Evolutionary conservation across 2,888 invertebrate genomes (phyloP).

Genomic region (Athalia rosae): DNA sequence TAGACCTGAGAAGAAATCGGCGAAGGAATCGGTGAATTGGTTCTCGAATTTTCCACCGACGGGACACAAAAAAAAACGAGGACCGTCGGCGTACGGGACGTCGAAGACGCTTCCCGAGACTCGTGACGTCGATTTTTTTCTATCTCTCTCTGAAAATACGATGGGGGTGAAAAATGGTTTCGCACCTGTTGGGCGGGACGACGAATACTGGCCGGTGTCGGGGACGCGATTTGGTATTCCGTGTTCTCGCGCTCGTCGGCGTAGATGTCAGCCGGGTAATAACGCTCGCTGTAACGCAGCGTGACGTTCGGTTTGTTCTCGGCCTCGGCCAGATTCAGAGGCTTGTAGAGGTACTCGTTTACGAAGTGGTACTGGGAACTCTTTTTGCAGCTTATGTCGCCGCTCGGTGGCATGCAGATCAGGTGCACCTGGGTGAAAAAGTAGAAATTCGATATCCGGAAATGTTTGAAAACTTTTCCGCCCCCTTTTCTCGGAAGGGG

Average conservation of each 20-base stretch:
- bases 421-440: constrained; percentile 83
- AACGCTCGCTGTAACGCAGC: constrained; percentile 86
- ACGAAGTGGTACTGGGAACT: constrained; percentile 94
- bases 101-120: too few relatives aligned
- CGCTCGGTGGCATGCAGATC: constrained; percentile 94
- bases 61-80: background rate
- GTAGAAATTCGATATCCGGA: background rate
- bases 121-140: too few relatives aligned
- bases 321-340: constrained; percentile 88
- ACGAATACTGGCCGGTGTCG: constrained; percentile 62
- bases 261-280: constrained; percentile 88
- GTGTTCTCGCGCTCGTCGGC: constrained; percentile 68
- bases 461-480: constrained; percentile 29
- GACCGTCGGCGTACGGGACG: too few relatives aligned
- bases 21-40: background rate
- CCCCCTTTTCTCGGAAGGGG: too few relatives aligned
- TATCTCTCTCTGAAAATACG: too few relatives aligned
- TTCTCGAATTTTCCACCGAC: background rate
- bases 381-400: constrained; percentile 91
- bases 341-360: constrained; percentile 93
- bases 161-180: background rate
- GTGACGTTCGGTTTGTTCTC: constrained; percentile 88
- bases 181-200: constrained; percentile 60
- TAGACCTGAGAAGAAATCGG: constrained; percentile 57
- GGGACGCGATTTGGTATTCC: constrained; percentile 63